These are phyloP conservation scores for Ochotona princeps DNA, from an alignment of 2,113 vertebrate species.

Conservation along the genomic window DNA sequence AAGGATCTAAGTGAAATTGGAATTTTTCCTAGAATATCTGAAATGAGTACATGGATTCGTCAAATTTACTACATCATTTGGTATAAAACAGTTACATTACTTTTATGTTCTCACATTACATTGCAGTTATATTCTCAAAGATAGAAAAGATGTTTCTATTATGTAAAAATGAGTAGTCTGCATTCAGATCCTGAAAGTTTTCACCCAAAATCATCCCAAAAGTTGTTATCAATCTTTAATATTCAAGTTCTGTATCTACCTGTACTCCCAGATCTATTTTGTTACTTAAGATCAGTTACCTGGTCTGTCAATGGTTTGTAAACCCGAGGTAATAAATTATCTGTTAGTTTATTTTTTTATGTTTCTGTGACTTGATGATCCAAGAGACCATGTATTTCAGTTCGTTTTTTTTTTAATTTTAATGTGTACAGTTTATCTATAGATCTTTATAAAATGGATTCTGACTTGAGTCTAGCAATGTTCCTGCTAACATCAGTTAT, in stretches of 20 bases:
- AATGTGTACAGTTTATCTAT: not conserved
- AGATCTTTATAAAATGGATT: not conserved
- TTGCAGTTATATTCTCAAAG: constrained; percentile 71
- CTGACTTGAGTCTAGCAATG: not conserved
- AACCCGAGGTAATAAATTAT: not conserved
- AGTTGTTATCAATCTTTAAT: constrained; percentile 47
- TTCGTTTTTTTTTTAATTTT: not conserved
- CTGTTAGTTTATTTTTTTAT: not conserved
- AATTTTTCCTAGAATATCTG: constrained; percentile 80
- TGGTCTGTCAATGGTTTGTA: not conserved
- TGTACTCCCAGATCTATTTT: not conserved
- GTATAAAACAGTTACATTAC: constrained; percentile 63
- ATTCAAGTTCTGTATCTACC: not conserved
- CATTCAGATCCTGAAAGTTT: constrained; percentile 38
- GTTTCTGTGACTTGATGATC: not conserved
- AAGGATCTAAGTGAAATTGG: constrained; percentile 61
- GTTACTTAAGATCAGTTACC: not conserved
- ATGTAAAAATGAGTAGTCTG: constrained; percentile 49
- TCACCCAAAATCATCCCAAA: constrained; percentile 30
- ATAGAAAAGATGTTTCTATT: constrained; percentile 63
- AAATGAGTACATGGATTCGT: constrained; percentile 69
- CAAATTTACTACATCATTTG: constrained; percentile 76
- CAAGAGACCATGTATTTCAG: not conserved
- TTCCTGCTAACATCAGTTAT: not conserved
- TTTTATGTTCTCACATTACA: not conserved